Conservation (phyloP, 2,797 vertebrate genomes). For the Chlorospingus semifuscus region DNA sequence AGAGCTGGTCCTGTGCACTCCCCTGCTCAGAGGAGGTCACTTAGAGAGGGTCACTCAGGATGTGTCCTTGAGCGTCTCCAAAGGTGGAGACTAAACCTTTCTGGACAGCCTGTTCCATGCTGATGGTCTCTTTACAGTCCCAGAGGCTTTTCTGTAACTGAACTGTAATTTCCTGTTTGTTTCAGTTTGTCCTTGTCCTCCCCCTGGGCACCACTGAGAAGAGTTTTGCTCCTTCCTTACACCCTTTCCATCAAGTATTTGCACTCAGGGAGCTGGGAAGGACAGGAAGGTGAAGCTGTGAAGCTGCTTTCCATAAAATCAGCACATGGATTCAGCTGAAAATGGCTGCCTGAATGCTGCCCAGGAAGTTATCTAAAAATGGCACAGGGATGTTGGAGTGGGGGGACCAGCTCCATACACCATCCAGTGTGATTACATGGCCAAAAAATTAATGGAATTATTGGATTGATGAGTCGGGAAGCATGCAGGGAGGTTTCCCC, state of each 20-base stretch:
- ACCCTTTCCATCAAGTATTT: background rate
- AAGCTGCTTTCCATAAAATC: background rate
- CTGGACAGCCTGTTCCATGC: background rate
- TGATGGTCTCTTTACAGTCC: background rate
- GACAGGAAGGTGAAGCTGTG: background rate
- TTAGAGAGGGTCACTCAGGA: background rate
- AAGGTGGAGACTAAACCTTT: background rate
- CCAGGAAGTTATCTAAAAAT: background rate
- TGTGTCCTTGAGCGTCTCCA: background rate
- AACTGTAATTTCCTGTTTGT: background rate
- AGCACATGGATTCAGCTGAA: background rate
- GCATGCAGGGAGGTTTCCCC: background rate
- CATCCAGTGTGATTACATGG: background rate
- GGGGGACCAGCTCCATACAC: background rate
- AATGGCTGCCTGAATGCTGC: background rate
- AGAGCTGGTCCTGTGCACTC: background rate
- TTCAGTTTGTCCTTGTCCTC: background rate
- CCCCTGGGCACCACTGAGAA: background rate
- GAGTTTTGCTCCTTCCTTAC: background rate
- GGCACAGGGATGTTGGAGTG: background rate
- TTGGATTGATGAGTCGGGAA: background rate
- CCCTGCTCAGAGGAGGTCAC: background rate
- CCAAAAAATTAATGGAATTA: background rate
- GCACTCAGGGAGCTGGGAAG: background rate
- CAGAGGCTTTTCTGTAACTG: background rate